phyloP scores from a whole-genome alignment of 2,797 vertebrate genomes.

The Steatocranus sp. region DNA sequence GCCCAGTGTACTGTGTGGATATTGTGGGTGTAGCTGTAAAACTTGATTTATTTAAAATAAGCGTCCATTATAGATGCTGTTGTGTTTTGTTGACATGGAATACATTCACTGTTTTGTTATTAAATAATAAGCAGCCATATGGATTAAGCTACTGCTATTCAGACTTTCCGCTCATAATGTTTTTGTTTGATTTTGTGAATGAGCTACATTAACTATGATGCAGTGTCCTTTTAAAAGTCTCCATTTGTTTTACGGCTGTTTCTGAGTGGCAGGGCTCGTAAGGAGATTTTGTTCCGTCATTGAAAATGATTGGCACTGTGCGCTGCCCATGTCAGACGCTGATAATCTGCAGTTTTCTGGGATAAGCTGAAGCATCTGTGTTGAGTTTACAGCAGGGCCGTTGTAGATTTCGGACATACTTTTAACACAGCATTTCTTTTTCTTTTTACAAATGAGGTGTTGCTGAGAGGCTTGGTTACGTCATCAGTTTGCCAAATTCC shows the following conservation, averaged over 20 bases:
- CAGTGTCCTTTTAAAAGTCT: background rate
- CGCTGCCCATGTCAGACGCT: background rate
- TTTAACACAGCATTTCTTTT: background rate
- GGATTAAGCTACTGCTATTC: background rate
- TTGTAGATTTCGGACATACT: conserved; percentile 6
- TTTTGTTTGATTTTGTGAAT: background rate
- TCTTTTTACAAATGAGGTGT: conserved; percentile 27
- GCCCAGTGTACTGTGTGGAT: background rate
- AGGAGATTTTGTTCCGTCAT: background rate
- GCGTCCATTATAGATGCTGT: background rate
- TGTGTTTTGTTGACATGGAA: background rate
- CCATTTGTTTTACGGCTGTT: background rate
- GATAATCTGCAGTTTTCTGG: conserved; percentile 33
- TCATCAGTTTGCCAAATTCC: conserved; percentile 34
- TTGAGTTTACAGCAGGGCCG: background rate
- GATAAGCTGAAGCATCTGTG: conserved; percentile 21
- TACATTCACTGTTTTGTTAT: background rate
- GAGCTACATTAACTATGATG: background rate
- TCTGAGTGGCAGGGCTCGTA: background rate
- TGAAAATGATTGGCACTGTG: conserved; percentile 7
- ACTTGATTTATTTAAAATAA: background rate
- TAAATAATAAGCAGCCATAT: background rate
- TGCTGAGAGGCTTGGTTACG: conserved; percentile 17
- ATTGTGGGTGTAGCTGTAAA: background rate
- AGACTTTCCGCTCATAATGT: background rate